A percentile compares a stretch with the other conserved stretches of the same genome.
These are phyloP conservation scores for Ormyrus pomaceus DNA, from an alignment of 2,888 invertebrate genomes.

Conservation along the genomic window DNA sequence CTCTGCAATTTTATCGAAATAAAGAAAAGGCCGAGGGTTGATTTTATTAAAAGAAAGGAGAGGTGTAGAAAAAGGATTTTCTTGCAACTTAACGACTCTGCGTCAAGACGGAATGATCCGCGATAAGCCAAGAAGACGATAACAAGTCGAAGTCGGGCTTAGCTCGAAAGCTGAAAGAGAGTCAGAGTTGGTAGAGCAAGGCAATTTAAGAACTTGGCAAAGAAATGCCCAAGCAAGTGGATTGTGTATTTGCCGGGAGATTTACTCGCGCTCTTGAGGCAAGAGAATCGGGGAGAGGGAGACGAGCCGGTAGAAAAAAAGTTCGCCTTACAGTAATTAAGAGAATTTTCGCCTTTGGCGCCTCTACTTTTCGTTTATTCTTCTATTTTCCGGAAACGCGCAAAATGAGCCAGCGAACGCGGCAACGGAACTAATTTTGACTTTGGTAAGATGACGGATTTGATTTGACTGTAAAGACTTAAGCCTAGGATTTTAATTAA, in stretches of 20 bases:
- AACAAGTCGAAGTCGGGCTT: slow-evolving; percentile 39
- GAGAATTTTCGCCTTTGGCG: neutral
- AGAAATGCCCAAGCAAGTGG: slow-evolving; percentile 36
- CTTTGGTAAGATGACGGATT: neutral
- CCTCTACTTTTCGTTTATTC: too few relatives aligned
- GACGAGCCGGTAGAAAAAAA: neutral
- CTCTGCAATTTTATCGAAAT: neutral
- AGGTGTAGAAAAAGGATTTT: slow-evolving; percentile 16
- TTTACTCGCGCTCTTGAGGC: slow-evolving; percentile 15
- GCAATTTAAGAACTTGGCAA: slow-evolving; percentile 42
- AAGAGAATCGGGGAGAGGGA: neutral
- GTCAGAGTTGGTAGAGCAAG: slow-evolving; percentile 7
- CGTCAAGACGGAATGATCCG: slow-evolving; percentile 37
- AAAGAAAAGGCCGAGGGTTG: neutral
- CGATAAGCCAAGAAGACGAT: slow-evolving; percentile 37
- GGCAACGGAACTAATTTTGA: too few relatives aligned
- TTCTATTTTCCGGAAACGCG: too few relatives aligned
- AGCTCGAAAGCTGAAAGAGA: slow-evolving; percentile 12
- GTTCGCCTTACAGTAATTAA: slow-evolving; percentile 28
- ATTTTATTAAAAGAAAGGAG: slow-evolving; percentile 12
- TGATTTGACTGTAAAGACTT: neutral
- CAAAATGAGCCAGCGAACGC: too few relatives aligned
- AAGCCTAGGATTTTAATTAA: neutral
- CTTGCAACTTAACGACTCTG: slow-evolving; percentile 34
- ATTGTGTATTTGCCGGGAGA: slow-evolving; percentile 42